Base-by-base conservation (phyloP, 2,888 invertebrate genomes). In the Isotomurus palustris region DNA sequence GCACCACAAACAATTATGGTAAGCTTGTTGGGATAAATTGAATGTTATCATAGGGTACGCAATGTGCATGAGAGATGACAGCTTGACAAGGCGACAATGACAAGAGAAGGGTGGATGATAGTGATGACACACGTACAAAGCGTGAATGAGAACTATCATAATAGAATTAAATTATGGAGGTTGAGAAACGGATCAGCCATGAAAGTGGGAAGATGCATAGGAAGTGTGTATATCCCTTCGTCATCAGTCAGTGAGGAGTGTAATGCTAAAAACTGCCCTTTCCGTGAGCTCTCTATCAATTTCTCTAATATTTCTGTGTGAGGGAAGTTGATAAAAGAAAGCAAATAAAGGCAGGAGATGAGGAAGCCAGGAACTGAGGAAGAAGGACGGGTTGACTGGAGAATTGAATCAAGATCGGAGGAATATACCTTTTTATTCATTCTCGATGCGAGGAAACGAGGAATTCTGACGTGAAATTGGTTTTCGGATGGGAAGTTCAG, bases 51-150 rank as follows among this genome's bases (percentile, higher is more conserved):
- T 49, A 40, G 28, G 21, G 36, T 3, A 25, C 3, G 49, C 44
- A 53, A 60, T 60, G 48, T 60, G 60, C 60, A 60, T 57, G 40
- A 47, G 56, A 60, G 48, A 5, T 47, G 27, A 47, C 27, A 47
- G 28, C 32, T 47, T 44, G 47, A 47, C 47, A 47, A 47, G 28
- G 47, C 28, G 47, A 47, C 47, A 47, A 28, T 47, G 28, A 47
- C 47, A 47, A 47, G n/a, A 47, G 28, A 28, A 47, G 29, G 29
- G 47, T 27, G 47, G 43, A 22, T 43, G 43, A 43, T 24, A 43
- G 43, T 8, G 43, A 43, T 24, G 43, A 43, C 43, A 43, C 21
- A 43, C 43, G 43, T 43, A 19, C 43, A 12, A 17, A 40, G 6
- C 43, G 22, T 43, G 22, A 43, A 43, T 43, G 24, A 38, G 38